Evolutionary conservation across 2,113 vertebrate species (phyloP), one percentile per base, ranked within the genome.

Genomic region (Platysternon megacephalum): DNA sequence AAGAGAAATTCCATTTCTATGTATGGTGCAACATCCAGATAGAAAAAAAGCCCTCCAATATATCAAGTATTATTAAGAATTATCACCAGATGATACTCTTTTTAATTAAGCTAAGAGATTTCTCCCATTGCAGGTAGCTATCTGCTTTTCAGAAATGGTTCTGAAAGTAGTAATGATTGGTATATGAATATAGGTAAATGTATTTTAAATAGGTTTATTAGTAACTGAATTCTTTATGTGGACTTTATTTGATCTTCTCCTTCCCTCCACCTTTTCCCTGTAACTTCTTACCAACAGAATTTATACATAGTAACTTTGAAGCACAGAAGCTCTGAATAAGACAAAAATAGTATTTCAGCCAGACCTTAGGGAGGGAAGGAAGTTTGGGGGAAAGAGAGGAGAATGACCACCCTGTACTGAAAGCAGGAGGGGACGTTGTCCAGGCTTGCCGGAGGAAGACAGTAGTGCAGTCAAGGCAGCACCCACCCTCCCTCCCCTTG

Each of bases 311-410:
- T 52, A 87, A 4, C 5, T 61, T 53, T 94, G 88, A 44, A 26
- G 95, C 46, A 81, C 35, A 92, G 87, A 84, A 88, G 96, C 96
- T 95, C 95, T 90, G 91, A 96, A 42, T 83, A 91, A 98, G 94
- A 93, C 79, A 97, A 90, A 94, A 89, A 46, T 86, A 91, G 83
- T 94, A 29, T 84, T 93, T 97, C 90, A 96, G 87, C 32, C 83
- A 92, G n/a, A 72, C 93, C 79, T 17, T 74, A 95, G 87, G 85
- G 65, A 90, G 56, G 91, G 82, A 92, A 24, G 11, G 49, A 96
- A 85, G 58, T 52, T 76, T 24, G 76, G 79, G 46, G 89, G 35
- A 87, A 86, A 29, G 61, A 91, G 19, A 84, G 52, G 14, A 46
- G 52, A 53, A 53, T 22, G 52, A 53, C 52, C 21, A 9, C 52